phyloP scores from a whole-genome alignment of 2,888 invertebrate species.

The Melinaea menophilus region DNA sequence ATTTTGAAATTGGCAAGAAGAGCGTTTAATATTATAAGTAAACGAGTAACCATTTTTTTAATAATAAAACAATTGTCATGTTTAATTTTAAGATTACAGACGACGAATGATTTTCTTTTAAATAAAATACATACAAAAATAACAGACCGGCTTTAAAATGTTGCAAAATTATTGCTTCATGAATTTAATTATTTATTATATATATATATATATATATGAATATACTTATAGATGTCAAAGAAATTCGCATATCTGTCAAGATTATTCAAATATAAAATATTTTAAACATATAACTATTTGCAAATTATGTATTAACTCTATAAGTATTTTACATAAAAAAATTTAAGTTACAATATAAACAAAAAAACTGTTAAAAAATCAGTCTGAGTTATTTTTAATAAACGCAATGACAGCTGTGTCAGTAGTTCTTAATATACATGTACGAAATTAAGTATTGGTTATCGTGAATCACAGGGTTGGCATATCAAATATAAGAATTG shows the following conservation, averaged over 20 bases:
- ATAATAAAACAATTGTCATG: too few species aligned
- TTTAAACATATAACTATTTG: too few species aligned
- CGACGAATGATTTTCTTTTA: not conserved
- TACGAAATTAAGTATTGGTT: not conserved
- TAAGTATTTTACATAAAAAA: not conserved
- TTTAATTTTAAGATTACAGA: too few species aligned
- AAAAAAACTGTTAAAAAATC: conserved; percentile 5
- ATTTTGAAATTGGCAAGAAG: conserved; percentile 50
- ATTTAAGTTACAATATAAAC: not conserved
- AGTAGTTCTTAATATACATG: not conserved
- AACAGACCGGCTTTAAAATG: conserved; percentile 60
- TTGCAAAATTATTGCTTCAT: conserved; percentile 64
- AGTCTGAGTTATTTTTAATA: conserved; percentile 8
- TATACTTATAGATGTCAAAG: conserved; percentile 6
- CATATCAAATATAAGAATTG: not conserved
- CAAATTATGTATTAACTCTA: conserved; percentile 1
- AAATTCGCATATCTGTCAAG: not conserved
- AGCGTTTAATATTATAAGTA: not conserved
- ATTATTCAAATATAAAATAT: too few species aligned
- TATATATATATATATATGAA: not conserved
- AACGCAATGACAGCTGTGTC: not conserved
- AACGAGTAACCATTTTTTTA: too few species aligned
- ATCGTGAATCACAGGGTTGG: not conserved
- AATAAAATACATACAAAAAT: conserved; percentile 16
- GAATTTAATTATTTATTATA: conserved; percentile 33